Evolutionary conservation across 2,797 vertebrate species (phyloP).

Genomic region (Petrocephalus sullivani): DNA sequence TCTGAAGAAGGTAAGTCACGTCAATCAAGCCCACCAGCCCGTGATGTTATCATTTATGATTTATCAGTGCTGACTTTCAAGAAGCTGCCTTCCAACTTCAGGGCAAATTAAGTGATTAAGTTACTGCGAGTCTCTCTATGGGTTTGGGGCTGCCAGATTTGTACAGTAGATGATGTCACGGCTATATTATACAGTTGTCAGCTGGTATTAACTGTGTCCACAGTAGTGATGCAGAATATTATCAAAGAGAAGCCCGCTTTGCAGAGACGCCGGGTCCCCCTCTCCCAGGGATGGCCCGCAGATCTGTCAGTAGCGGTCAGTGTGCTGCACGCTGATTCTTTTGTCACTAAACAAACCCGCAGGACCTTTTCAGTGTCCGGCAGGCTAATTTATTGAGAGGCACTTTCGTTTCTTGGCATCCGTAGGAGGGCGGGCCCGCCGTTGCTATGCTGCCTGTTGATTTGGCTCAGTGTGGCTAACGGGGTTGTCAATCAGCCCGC

Average conservation of each 20-base stretch:
- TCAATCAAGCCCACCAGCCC: not conserved
- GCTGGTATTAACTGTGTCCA: not conserved
- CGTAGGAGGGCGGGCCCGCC: not conserved
- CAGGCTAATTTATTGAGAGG: not conserved
- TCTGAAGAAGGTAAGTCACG: not conserved
- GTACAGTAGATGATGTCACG: not conserved
- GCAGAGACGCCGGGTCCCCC: not conserved
- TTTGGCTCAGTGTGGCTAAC: not conserved
- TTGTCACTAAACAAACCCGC: not conserved
- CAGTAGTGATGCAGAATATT: not conserved
- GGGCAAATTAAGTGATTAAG: not conserved
- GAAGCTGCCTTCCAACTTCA: not conserved
- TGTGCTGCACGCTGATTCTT: not conserved
- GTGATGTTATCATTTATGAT: not conserved
- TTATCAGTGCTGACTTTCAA: not conserved
- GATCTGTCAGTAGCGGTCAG: not conserved
- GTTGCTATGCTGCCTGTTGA: not conserved
- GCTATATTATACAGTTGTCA: not conserved
- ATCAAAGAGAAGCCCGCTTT: not conserved
- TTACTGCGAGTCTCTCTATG: not conserved
- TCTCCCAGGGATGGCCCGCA: not conserved
- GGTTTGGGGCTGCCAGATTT: not conserved
- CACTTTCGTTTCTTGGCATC: not conserved
- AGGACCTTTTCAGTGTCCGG: not conserved
- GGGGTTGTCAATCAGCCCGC: not conserved